Evolutionary conservation across 2,888 invertebrate species (phyloP).

Genomic region (Catocala fraxini): DNA sequence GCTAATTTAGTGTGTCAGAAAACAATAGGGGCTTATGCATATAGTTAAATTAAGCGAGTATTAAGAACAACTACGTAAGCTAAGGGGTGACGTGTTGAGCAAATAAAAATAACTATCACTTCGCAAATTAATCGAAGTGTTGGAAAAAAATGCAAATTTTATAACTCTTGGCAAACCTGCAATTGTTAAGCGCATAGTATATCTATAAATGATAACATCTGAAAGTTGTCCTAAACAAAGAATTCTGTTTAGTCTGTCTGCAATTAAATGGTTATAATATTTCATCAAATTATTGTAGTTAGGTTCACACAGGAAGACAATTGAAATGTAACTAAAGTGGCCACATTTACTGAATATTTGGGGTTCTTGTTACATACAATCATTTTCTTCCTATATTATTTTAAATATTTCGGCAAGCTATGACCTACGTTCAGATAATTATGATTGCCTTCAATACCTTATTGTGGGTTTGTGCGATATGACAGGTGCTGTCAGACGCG

Average conservation of each 20-base stretch:
- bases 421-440: conserved; percentile 9
- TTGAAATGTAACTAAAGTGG: not conserved
- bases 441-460: conserved; percentile 88
- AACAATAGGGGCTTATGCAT: conserved; percentile 60
- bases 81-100: conserved; percentile 62
- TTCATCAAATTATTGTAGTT: conserved; percentile 10
- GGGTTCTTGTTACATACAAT: conserved; percentile 2
- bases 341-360: conserved; percentile 1
- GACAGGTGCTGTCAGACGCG: conserved; percentile 85
- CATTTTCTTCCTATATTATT: conserved; percentile 15
- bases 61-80: conserved; percentile 51
- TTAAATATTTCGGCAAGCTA: not conserved
- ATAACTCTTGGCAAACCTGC: conserved; percentile 87
- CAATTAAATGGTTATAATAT: conserved; percentile 54
- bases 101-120: conserved; percentile 62
- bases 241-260: conserved; percentile 61
- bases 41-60: conserved; percentile 46
- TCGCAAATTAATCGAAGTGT: conserved; percentile 68
- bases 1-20: conserved; percentile 37
- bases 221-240: conserved; percentile 53
- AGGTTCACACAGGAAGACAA: conserved; percentile 13
- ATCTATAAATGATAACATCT: conserved; percentile 48
- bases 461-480: conserved; percentile 85
- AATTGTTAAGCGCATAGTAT: conserved; percentile 82
- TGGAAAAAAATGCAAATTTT: conserved; percentile 87